Percentiles rank a stretch among this genome's conserved stretches.
phyloP scores from a whole-genome alignment of 2,797 vertebrate genomes.

The Agapornis canus region DNA sequence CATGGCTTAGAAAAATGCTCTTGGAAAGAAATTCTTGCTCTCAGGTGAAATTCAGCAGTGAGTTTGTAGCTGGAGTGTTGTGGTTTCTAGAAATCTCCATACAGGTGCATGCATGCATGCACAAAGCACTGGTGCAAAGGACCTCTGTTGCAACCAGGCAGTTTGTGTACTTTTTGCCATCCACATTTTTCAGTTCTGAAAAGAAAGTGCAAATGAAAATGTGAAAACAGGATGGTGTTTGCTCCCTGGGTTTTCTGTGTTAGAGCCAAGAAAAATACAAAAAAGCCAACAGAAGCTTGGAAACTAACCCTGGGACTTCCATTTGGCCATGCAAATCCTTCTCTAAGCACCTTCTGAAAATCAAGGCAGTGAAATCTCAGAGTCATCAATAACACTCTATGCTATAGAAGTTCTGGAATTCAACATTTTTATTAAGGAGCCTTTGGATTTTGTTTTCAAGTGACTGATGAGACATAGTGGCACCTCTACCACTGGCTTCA shows the following conservation, averaged over 20 bases:
- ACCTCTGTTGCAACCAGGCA: background rate
- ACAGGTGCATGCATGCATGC: accelerated
- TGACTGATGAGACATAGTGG: background rate
- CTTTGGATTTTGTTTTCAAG: background rate
- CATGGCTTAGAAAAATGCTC: accelerated
- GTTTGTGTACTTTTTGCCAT: background rate
- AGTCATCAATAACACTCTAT: background rate
- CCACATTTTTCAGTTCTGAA: background rate
- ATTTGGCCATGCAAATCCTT: background rate
- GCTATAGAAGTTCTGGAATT: background rate
- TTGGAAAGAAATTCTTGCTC: background rate
- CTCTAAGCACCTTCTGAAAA: background rate
- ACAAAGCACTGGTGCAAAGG: accelerated
- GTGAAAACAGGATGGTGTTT: background rate
- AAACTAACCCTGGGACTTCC: background rate
- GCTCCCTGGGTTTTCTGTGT: background rate
- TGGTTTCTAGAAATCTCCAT: background rate
- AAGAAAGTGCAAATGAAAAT: background rate
- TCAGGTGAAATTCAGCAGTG: background rate
- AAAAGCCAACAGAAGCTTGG: background rate
- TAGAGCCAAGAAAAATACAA: background rate
- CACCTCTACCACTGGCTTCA: background rate
- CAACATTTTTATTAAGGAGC: background rate
- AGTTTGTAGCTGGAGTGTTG: background rate
- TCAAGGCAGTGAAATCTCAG: background rate